phyloP scores from a whole-genome alignment of 1,140 invertebrate species.

The Drosophila leontia region DNA sequence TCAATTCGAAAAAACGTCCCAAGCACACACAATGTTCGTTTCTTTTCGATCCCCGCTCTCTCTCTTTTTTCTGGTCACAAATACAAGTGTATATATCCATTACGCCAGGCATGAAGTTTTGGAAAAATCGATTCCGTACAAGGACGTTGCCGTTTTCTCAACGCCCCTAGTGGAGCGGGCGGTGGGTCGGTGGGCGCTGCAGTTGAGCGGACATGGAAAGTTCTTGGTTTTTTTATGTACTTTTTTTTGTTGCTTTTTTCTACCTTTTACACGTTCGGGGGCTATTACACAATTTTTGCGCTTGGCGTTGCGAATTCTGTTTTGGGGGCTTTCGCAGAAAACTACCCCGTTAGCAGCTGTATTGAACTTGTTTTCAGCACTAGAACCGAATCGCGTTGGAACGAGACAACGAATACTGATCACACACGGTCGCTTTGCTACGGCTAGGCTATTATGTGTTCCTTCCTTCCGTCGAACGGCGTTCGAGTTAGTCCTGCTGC shows the following conservation, averaged over 20 bases:
- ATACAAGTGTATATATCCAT: slow-evolving; percentile 65
- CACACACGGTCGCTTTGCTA: slow-evolving; percentile 58
- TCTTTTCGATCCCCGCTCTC: slow-evolving; percentile 12
- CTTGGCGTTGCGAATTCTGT: slow-evolving; percentile 67
- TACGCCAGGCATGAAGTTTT: slow-evolving; percentile 78
- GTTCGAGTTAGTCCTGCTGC: slow-evolving; percentile 73
- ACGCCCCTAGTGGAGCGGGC: slow-evolving; percentile 22
- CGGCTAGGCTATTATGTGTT: slow-evolving; percentile 23
- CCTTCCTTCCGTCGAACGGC: slow-evolving; percentile 26
- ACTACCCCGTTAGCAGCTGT: slow-evolving; percentile 69
- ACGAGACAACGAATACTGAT: slow-evolving; percentile 67
- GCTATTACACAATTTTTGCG: slow-evolving; percentile 79
- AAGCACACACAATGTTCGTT: slow-evolving; percentile 25
- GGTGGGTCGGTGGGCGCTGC: slow-evolving; percentile 55
- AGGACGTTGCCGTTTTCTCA: slow-evolving; percentile 73
- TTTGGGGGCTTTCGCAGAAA: slow-evolving; percentile 70
- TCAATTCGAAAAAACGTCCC: slow-evolving; percentile 14
- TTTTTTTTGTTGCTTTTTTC: slow-evolving; percentile 41
- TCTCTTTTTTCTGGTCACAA: slow-evolving; percentile 36
- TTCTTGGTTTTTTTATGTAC: slow-evolving; percentile 27
- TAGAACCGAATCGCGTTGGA: slow-evolving; percentile 50
- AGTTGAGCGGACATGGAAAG: slow-evolving; percentile 43
- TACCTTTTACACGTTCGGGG: slow-evolving; percentile 76
- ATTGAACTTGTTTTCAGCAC: slow-evolving; percentile 67
- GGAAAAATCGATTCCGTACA: slow-evolving; percentile 84